These are phyloP conservation scores for Machimus rusticus DNA, from an alignment of 2,888 invertebrate species.

Conservation along the genomic window DNA sequence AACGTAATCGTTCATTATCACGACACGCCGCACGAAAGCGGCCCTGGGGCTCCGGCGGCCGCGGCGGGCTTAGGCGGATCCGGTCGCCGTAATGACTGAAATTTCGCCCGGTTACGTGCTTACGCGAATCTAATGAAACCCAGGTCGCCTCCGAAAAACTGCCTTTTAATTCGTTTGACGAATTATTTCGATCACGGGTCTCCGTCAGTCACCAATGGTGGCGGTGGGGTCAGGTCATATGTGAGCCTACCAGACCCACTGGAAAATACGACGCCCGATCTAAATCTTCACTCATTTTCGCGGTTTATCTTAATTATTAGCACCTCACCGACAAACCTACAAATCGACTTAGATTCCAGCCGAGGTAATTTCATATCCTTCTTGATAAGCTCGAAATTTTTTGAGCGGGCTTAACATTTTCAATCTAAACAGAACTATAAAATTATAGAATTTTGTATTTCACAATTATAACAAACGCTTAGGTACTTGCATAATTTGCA, in stretches of 20 bases:
- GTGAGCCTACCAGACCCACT: neutral
- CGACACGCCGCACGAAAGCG: conserved; percentile 31
- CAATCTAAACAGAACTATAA: neutral
- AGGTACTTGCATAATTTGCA: no score
- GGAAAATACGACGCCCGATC: neutral
- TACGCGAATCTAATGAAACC: neutral
- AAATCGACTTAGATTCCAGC: neutral
- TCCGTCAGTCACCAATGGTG: neutral
- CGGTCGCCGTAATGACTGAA: conserved; percentile 6
- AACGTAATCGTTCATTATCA: conserved; percentile 40
- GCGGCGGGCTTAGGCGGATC: neutral
- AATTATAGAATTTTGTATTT: neutral
- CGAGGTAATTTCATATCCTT: neutral
- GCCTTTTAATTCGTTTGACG: neutral
- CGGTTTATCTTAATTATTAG: neutral
- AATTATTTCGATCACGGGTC: neutral
- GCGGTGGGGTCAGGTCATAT: neutral
- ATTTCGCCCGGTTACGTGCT: neutral
- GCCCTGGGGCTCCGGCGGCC: neutral
- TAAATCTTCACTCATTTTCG: neutral
- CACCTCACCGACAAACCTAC: neutral
- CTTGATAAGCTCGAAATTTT: neutral
- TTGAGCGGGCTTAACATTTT: neutral
- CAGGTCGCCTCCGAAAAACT: neutral
- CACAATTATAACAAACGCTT: neutral